Conservation (phyloP, 1,140 invertebrate species). For the Aphaenogaster ashmeadi region DNA sequence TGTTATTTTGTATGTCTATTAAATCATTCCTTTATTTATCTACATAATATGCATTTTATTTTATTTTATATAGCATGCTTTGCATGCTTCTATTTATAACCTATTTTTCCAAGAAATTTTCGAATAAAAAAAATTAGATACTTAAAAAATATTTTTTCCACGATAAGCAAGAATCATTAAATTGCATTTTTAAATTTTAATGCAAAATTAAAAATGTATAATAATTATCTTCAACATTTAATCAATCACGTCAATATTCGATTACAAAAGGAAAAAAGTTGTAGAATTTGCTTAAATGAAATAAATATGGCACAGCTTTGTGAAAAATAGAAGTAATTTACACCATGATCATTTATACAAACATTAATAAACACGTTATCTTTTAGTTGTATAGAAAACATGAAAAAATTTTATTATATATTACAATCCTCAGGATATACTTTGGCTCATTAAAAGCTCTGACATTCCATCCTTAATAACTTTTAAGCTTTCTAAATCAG, state of each 20-base stretch:
- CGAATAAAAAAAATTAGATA: neutral
- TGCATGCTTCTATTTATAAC: neutral
- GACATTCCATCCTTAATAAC: slow-evolving; percentile 94
- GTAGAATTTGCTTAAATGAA: slow-evolving; percentile 30
- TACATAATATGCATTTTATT: slow-evolving; percentile 46
- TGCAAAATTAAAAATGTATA: slow-evolving; percentile 8
- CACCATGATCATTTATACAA: slow-evolving; percentile 2
- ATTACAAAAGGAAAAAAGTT: slow-evolving; percentile 27
- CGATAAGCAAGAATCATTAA: neutral
- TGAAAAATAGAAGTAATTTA: slow-evolving; percentile 3
- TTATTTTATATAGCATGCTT: neutral
- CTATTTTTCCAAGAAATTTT: neutral
- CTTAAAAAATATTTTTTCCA: neutral
- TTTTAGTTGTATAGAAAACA: slow-evolving; percentile 20
- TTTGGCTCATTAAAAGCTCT: slow-evolving; percentile 81
- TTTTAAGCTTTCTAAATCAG: slow-evolving; percentile 92
- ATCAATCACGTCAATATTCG: neutral
- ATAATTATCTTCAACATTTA: neutral
- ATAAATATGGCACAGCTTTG: slow-evolving; percentile 63
- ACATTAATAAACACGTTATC: slow-evolving; percentile 11
- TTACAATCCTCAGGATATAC: slow-evolving; percentile 75
- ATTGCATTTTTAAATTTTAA: slow-evolving; percentile 7
- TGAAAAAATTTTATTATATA: slow-evolving; percentile 61
- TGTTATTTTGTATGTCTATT: slow-evolving; percentile 62
- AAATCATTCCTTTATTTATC: slow-evolving; percentile 74